These are phyloP conservation scores for Silurus aristotelis DNA, from an alignment of 2,797 vertebrate species.

Conservation along the genomic window DNA sequence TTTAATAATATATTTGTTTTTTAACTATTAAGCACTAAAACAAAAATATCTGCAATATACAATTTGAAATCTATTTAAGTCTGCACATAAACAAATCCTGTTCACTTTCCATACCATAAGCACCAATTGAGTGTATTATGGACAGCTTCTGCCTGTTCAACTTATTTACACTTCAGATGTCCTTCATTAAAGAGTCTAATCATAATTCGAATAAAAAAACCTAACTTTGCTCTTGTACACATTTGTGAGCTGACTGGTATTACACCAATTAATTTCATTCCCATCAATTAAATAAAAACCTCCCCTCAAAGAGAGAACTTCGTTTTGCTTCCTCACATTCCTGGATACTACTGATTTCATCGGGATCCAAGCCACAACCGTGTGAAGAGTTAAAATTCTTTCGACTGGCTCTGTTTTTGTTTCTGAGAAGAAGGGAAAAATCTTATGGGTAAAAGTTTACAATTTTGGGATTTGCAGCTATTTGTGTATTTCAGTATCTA, in stretches of 20 bases:
- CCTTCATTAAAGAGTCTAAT: neutral
- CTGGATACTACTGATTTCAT: neutral
- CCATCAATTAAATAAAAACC: too few relatives aligned
- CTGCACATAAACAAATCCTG: neutral
- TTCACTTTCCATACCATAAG: neutral
- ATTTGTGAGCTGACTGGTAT: neutral
- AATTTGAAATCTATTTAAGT: neutral
- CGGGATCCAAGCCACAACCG: neutral
- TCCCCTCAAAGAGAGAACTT: too few relatives aligned
- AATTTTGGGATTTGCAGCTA: neutral
- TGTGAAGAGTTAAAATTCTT: neutral
- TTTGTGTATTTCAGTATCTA: neutral
- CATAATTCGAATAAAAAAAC: neutral
- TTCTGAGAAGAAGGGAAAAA: neutral
- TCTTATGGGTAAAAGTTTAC: neutral
- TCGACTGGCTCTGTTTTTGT: neutral
- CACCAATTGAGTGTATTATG: neutral
- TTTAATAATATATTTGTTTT: neutral
- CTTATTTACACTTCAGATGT: neutral
- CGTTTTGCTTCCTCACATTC: neutral
- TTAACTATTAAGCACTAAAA: neutral
- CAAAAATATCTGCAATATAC: neutral
- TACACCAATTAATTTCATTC: neutral
- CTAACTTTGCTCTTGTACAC: too few relatives aligned
- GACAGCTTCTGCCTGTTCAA: neutral